A percentile compares a stretch with the other conserved stretches of the same genome.
phyloP scores from a whole-genome alignment of 2,797 vertebrate genomes.

The Phalloptychus januarius region DNA sequence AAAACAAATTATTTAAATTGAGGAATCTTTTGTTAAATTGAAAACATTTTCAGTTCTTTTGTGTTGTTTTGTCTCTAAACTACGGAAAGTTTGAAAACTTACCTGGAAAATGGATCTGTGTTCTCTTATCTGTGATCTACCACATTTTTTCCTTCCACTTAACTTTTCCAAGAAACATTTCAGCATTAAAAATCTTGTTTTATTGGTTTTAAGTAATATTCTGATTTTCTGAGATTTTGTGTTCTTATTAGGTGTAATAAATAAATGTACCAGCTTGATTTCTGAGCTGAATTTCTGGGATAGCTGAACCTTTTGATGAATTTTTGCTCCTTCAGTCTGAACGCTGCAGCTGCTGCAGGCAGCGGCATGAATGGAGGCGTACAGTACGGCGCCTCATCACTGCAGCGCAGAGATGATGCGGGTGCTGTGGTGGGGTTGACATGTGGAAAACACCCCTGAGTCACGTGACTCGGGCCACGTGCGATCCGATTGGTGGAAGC shows the following conservation, averaged over 20 bases:
- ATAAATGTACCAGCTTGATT: neutral
- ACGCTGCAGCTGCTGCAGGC: neutral
- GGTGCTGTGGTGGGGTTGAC: constrained; percentile 2
- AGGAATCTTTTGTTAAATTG: no score
- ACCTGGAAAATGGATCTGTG: neutral
- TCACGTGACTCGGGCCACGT: constrained; percentile 16
- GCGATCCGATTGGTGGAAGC: constrained; percentile 3
- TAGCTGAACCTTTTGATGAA: neutral
- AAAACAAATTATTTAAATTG: no score
- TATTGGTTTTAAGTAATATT: neutral
- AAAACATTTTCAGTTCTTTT: no score
- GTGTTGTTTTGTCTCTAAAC: no score
- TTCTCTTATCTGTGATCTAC: neutral
- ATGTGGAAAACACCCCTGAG: constrained; percentile 12
- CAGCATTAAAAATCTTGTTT: neutral
- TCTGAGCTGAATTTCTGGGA: neutral
- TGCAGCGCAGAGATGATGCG: neutral
- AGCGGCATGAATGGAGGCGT: neutral
- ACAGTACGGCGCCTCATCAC: neutral
- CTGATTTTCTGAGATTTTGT: neutral
- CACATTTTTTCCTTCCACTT: neutral
- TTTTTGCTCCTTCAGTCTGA: neutral
- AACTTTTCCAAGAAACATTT: neutral
- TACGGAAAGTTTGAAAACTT: no score
- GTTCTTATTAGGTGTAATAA: neutral